These are phyloP conservation scores for Pandemis cinnamomeana DNA, from an alignment of 2,888 invertebrate genomes.

Conservation along the genomic window DNA sequence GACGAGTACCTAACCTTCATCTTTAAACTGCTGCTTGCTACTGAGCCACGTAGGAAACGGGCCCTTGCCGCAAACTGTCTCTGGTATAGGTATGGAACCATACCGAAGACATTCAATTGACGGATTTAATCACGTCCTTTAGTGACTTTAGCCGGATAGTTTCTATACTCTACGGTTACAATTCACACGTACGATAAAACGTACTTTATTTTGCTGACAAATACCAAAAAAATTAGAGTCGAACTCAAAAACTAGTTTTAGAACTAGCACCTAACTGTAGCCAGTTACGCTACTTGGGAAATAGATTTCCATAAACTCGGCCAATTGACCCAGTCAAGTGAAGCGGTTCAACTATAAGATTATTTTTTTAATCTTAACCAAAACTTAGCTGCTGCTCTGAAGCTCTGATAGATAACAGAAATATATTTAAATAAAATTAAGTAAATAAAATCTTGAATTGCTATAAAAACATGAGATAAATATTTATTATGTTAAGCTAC, in stretches of 20 bases:
- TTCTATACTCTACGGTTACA: neutral
- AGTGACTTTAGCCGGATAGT: neutral
- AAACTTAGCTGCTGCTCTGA: slow-evolving; percentile 32
- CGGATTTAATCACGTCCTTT: slow-evolving; percentile 9
- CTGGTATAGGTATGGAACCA: neutral
- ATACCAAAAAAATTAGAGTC: slow-evolving; percentile 37
- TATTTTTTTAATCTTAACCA: slow-evolving; percentile 34
- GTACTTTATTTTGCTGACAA: slow-evolving; percentile 23
- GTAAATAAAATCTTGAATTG: slow-evolving; percentile 55
- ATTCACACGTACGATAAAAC: neutral
- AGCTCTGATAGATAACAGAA: slow-evolving; percentile 27
- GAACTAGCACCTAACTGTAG: slow-evolving; percentile 18
- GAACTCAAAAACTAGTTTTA: slow-evolving; percentile 34
- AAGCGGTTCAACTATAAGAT: slow-evolving; percentile 13
- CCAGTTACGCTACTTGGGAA: slow-evolving; percentile 25
- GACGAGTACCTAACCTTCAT: slow-evolving; percentile 8
- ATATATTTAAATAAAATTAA: slow-evolving; percentile 73
- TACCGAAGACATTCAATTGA: neutral
- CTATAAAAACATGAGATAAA: slow-evolving; percentile 52
- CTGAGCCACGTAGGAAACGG: slow-evolving; percentile 3
- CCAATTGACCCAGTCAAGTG: neutral
- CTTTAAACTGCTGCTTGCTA: slow-evolving; percentile 10
- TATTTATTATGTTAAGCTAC: slow-evolving; percentile 40
- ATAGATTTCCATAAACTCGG: slow-evolving; percentile 15
- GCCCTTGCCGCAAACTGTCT: slow-evolving; percentile 8